Conservation (phyloP, 2,113 vertebrate species). For the Anhinga rufa region DNA sequence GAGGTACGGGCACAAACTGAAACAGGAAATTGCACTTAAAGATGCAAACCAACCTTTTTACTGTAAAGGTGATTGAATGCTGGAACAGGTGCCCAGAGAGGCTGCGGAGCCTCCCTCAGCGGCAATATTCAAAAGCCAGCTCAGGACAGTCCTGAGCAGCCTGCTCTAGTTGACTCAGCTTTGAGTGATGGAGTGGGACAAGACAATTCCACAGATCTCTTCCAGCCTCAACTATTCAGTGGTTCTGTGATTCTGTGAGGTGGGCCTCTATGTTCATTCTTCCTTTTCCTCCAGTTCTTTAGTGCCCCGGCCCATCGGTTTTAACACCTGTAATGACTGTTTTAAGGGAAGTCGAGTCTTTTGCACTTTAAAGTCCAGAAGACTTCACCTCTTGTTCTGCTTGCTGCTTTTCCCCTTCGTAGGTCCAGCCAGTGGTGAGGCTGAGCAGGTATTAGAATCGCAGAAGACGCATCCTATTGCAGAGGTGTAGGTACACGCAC, state of each 20-base stretch:
- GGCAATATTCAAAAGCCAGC: neutral
- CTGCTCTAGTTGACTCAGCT: neutral
- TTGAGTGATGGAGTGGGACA: neutral
- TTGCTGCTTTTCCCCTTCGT: neutral
- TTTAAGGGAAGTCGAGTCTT: neutral
- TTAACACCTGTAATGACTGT: neutral
- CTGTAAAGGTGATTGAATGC: neutral
- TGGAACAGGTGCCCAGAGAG: neutral
- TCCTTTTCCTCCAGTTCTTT: neutral
- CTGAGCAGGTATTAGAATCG: neutral
- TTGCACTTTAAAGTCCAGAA: neutral
- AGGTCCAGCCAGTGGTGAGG: neutral
- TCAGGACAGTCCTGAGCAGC: neutral
- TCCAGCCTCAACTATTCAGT: neutral
- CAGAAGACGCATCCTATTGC: no score
- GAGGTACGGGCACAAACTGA: neutral
- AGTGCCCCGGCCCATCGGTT: neutral
- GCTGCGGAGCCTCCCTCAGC: neutral
- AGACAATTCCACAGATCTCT: neutral
- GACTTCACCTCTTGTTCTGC: neutral
- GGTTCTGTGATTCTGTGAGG: neutral
- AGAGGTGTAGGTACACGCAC: no score
- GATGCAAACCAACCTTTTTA: neutral
- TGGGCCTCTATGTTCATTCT: neutral
- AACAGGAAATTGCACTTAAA: neutral